Percentiles rank a stretch among this genome's conserved stretches.
phyloP scores from a whole-genome alignment of 2,113 vertebrate species.

The Mustela nigripes region DNA sequence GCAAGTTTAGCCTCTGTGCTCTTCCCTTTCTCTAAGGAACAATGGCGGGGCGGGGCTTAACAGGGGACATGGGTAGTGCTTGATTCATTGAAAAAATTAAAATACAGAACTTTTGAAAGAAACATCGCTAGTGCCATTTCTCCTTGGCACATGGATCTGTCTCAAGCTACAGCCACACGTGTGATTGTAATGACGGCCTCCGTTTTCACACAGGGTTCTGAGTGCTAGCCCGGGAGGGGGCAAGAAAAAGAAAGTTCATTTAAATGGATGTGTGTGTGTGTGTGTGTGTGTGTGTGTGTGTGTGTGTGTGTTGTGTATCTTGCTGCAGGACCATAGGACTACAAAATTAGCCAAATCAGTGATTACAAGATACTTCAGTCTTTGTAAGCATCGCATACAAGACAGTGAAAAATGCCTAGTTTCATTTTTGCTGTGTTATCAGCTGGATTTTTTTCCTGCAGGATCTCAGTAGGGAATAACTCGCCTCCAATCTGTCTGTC shows the following conservation, averaged over 20 bases:
- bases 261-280: not conserved
- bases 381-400: not conserved
- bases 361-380: not conserved
- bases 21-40: not conserved
- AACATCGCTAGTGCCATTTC: not conserved
- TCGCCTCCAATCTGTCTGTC: not conserved
- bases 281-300: no score
- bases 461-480: not conserved
- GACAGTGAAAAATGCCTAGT: not conserved
- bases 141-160: not conserved
- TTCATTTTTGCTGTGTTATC: not conserved
- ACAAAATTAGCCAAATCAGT: not conserved
- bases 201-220: not conserved
- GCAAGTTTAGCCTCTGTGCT: not conserved
- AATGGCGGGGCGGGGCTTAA: not conserved
- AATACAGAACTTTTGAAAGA: not conserved
- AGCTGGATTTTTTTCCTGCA: not conserved
- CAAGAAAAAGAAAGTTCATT: not conserved
- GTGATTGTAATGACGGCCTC: not conserved
- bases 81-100: not conserved
- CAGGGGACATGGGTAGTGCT: not conserved
- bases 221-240: not conserved
- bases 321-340: not conserved
- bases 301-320: not conserved
- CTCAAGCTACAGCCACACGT: not conserved